These are phyloP conservation scores for Rhorus exstirpatorius DNA, from an alignment of 2,888 invertebrate genomes.

Conservation along the genomic window DNA sequence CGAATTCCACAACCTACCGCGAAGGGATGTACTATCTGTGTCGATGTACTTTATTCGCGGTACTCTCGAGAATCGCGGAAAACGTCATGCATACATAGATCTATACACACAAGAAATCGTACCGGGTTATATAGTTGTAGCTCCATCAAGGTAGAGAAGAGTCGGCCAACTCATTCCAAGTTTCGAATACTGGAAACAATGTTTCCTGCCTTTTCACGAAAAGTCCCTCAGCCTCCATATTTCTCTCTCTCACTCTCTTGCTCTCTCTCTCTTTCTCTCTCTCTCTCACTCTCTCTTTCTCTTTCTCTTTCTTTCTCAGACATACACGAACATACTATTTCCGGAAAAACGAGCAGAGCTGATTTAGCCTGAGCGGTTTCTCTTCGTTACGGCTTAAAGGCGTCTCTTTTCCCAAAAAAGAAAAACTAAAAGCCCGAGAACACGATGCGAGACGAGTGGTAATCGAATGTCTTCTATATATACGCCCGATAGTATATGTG, in stretches of 20 bases:
- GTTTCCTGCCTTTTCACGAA: conserved; percentile 46
- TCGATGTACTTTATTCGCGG: conserved; percentile 55
- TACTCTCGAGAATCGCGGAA: conserved; percentile 41
- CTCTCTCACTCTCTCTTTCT: not conserved
- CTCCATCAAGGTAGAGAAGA: conserved; percentile 49
- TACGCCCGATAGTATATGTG: too few species aligned
- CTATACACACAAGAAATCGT: conserved; percentile 10
- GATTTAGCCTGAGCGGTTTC: conserved; percentile 30
- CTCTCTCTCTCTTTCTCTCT: not conserved
- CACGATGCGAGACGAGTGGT: conserved; percentile 31
- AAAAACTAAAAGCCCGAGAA: not conserved
- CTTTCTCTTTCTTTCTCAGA: not conserved
- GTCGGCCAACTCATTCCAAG: conserved; percentile 69
- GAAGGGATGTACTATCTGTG: conserved; percentile 20
- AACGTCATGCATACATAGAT: conserved; percentile 26
- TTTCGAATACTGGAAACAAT: conserved; percentile 69
- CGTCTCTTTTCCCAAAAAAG: conserved; percentile 10
- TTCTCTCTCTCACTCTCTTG: conserved; percentile 52
- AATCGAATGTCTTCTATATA: conserved; percentile 48
- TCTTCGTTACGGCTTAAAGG: conserved; percentile 27
- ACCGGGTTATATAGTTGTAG: conserved; percentile 5
- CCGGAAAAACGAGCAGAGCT: conserved; percentile 24
- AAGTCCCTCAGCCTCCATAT: not conserved
- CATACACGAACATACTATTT: not conserved
- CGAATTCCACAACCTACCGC: conserved; percentile 51